Conservation (phyloP, 2,797 vertebrate species). For the Bovichtus diacanthus region DNA sequence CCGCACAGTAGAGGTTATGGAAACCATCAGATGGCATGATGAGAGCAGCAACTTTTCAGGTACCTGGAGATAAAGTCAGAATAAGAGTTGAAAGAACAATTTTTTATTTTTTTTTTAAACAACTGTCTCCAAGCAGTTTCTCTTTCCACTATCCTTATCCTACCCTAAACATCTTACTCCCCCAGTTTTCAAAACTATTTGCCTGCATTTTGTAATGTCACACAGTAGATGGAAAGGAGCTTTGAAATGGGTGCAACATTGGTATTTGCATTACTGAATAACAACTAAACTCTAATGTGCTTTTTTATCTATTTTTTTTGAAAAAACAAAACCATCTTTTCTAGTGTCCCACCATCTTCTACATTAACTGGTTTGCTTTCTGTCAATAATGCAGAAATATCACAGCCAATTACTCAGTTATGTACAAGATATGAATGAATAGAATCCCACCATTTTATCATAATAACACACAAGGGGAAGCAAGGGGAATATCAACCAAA, state of each 20-base stretch:
- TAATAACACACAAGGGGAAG: too few relatives aligned
- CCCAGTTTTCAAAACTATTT: neutral
- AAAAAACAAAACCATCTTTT: too few relatives aligned
- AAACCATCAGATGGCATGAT: constrained; percentile 94
- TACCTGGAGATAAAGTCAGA: constrained; percentile 83
- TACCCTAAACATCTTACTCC: neutral
- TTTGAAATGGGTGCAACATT: neutral
- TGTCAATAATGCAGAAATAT: too few relatives aligned
- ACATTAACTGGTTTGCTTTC: too few relatives aligned
- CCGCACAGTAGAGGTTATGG: constrained; percentile 94
- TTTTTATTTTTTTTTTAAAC: too few relatives aligned
- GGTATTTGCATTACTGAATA: too few relatives aligned
- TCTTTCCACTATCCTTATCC: neutral
- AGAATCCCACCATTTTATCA: neutral
- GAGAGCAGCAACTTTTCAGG: constrained; percentile 96
- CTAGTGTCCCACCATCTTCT: too few relatives aligned
- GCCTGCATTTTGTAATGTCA: neutral
- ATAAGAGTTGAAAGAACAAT: neutral
- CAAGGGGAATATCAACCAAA: neutral
- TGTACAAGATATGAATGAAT: neutral
- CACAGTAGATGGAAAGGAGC: neutral
- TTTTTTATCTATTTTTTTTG: too few relatives aligned
- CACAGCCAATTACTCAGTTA: too few relatives aligned
- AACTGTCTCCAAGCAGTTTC: neutral
- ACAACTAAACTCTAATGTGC: too few relatives aligned